Base-by-base conservation (phyloP, 2,888 invertebrate species). In the Galeopsomyia nigrocyanea region DNA sequence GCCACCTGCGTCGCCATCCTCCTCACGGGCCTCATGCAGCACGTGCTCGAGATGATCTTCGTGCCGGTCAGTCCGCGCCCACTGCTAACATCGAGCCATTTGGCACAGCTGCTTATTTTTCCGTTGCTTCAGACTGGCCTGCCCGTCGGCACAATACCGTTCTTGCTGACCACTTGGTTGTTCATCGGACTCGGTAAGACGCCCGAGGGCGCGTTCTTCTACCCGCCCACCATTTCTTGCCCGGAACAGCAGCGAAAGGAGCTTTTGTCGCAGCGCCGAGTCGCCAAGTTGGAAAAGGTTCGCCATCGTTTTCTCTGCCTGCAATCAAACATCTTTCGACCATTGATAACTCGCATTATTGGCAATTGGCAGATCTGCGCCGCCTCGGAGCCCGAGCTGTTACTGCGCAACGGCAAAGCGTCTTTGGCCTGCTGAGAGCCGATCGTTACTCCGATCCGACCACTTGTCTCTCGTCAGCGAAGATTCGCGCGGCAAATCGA, bases 131-230 rank as follows among this genome's bases (percentile, higher is more conserved):
- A 84, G 84, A 56, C 78, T 9, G 77, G 77, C 39, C 75, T 87
- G 47, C 85, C 86, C 6, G 78, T 84, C 47, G 78, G 87, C 50
- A 82, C 86, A 5, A 53, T 87, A 26, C 86, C 87, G 0, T 87
- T 86, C 76, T 82, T 85, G 50, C 60, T 86, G 55, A 80, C 82
- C 10, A 80, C 82, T 3, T 80, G 86, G 77, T 58, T 87, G n/a
- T 87, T 87, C 76, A 70, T 87, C 31, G 84, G 83, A 51, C 79
- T 87, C 16, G 81, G 82, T 7, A 78, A 78, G 6, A 76, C 82
- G 7, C 68, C 77, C 2, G 78, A 78, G 19, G 82, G 80, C 17
- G 75, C 79, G 51, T 79, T 78, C n/a, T 61, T 72, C 64, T 77
- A 81, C 50, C 86, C 86, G 0, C 55, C 67, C 0, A 76, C 73